Conservation (phyloP, 1,140 invertebrate species). For the Subanguina moxae region DNA sequence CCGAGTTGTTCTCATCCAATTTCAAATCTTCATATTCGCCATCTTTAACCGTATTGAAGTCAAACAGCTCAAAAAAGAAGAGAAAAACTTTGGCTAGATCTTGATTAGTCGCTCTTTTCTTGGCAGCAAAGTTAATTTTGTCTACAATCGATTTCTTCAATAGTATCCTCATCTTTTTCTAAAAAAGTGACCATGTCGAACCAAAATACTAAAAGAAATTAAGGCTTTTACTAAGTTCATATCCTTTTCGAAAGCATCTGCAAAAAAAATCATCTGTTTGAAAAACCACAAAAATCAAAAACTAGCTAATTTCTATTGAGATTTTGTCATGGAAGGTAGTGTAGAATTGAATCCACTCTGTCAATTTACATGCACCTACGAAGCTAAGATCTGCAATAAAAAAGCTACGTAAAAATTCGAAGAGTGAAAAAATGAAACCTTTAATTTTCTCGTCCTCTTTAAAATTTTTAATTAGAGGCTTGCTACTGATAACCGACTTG, state of each 20-base stretch:
- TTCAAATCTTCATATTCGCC: background rate
- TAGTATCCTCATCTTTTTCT: background rate
- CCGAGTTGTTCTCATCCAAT: background rate
- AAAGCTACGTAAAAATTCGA: background rate
- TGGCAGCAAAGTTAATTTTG: slow-evolving; percentile 2
- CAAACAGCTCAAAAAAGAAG: background rate
- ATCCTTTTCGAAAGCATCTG: background rate
- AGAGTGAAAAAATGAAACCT: too few relatives aligned
- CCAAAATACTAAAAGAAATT: background rate
- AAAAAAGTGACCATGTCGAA: background rate
- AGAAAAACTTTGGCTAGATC: background rate
- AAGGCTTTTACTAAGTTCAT: background rate
- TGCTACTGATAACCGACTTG: too few relatives aligned
- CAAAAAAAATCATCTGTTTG: background rate
- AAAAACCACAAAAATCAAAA: background rate
- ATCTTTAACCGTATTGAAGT: background rate
- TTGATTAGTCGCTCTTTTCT: background rate
- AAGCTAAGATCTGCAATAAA: background rate
- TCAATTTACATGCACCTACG: background rate
- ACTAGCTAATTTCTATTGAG: background rate
- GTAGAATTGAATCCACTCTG: background rate
- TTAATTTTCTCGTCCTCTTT: too few relatives aligned
- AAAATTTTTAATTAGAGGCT: too few relatives aligned
- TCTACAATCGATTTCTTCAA: background rate
- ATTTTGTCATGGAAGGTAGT: background rate